Base-by-base conservation (phyloP, 2,797 vertebrate genomes). In the Alectoris magna region DNA sequence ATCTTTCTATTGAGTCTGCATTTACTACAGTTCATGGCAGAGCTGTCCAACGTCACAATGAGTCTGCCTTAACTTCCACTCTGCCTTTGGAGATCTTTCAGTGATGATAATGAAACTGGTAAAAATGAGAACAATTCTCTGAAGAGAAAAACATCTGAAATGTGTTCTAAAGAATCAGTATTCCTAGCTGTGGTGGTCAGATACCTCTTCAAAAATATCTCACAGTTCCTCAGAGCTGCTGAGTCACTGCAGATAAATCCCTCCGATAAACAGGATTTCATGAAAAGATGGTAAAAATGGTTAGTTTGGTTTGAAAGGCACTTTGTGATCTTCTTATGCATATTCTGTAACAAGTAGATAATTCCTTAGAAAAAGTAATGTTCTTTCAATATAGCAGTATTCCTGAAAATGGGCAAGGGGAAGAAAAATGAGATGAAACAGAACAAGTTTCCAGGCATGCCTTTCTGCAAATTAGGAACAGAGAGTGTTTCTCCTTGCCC, bases 191-290 rank as follows among this genome's bases (percentile, higher is more conserved):
- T 3, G 2, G 17, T 60, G 67, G 36, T 78, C 71, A 84, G 77
- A n/a, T 19, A 81, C 13, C 10, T 68, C 29, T 73, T 72, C 63
- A 91, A 84, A 91, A 75, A 56, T 75, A 63, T 53, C 71, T 55
- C 43, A 5, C 7, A 7, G 11, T 38, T 88, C 56, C 36, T 88
- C 67, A 88, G 73, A 81, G 34, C 27, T 86, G 77, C 59, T 88
- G 91, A 92, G 68, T 94, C 94, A 95, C 39, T 90, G 90, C n/a
- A 88, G 21, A 79, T 67, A 91, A 95, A 94, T 87, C 77, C 31
- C 39, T 91, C 43, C 51, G 84, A 81, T 59, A 88, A 75, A 67
- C 38, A 43, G 11, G 10, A 9, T 48, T 88, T 88, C 46, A 63
- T 60, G 29, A 84, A 91, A 93, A 87, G 69, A 69, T 78, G 18